These are phyloP conservation scores for Sylvilagus bachmani DNA, from an alignment of 2,113 vertebrate genomes.

Conservation along the genomic window DNA sequence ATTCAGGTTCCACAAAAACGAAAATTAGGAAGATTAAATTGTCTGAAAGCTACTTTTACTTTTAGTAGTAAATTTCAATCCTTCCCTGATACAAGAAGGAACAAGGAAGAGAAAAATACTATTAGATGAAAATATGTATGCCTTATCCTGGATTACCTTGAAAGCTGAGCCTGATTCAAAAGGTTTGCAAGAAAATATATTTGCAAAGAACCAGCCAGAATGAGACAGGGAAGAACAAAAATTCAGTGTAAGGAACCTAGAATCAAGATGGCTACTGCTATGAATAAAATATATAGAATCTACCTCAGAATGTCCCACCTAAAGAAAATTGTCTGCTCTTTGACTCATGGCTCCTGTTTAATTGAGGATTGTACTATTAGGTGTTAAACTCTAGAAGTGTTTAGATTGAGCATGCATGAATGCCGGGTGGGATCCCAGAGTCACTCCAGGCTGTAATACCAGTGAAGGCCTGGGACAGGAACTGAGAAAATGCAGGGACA, in stretches of 20 bases:
- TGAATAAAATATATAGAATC: not conserved
- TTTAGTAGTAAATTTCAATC: not conserved
- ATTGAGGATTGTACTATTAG: not conserved
- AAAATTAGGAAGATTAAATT: not conserved
- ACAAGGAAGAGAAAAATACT: not conserved
- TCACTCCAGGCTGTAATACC: not conserved
- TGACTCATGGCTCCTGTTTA: not conserved
- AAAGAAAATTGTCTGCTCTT: not conserved
- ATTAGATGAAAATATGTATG: not conserved
- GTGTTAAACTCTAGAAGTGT: not conserved
- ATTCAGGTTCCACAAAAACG: not conserved
- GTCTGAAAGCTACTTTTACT: not conserved
- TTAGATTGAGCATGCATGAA: not conserved
- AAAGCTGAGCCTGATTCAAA: not conserved
- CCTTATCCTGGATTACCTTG: not conserved
- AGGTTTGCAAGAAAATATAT: not conserved
- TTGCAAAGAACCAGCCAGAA: not conserved
- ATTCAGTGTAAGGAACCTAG: not conserved
- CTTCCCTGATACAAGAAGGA: not conserved
- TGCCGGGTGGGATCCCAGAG: not conserved
- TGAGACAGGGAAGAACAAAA: not conserved
- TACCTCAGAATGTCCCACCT: not conserved
- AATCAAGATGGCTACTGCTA: not conserved
- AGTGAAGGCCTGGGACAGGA: not conserved
- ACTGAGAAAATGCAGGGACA: not conserved